Base-by-base conservation (phyloP, 2,797 vertebrate genomes). In the Sebastes elongatus region DNA sequence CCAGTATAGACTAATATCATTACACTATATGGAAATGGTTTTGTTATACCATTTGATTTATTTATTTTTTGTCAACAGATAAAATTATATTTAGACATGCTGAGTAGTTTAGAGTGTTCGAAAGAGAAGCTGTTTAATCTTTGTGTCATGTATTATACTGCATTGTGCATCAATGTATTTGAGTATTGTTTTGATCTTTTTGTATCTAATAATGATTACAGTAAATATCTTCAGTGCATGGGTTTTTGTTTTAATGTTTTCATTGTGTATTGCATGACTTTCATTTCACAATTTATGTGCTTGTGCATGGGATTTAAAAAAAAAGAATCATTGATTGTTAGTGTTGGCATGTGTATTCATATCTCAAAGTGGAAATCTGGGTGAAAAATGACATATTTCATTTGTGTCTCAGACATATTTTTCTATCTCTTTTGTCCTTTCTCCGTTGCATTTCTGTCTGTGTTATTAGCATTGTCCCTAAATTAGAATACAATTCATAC, bases 61-160 rank as follows among this genome's bases (percentile, higher is more conserved):
- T 82, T 66, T 83, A 32, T 67, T 53, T 63, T 86, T 68, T 38
- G 10, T 79, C 14, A 79, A 55, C 11, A 46, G 27, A 84, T 80
- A 6, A 71, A 74, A 75, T 71, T 2, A 84, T 46, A 86, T 73
- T 77, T 53, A 67, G 68, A 68, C 33, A 68, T 25, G 5, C 11
- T 64, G 69, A 59, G 57, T 23, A n/a, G 20, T 66, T 57, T 3
- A 14, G 23, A 23, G 8, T 14, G 2, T 62, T 64, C 64, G 27
- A 27, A 30, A 56, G 28, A 67, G 22, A 66, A 74, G 71, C 23
- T n/a, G 13, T 65, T 67, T 71, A 6, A 61, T 74, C 56, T 67
- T 61, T 32, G 6, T 76, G 28, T 42, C 4, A 6, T 76, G 10
- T n/a, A 22, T 65, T 63, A 13, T n/a, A 35, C 22, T 11, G 14